A percentile compares a stretch with the other conserved stretches of the same genome.
Evolutionary conservation across 2,113 vertebrate species (phyloP).

Genomic region (Oryctolagus cuniculus): DNA sequence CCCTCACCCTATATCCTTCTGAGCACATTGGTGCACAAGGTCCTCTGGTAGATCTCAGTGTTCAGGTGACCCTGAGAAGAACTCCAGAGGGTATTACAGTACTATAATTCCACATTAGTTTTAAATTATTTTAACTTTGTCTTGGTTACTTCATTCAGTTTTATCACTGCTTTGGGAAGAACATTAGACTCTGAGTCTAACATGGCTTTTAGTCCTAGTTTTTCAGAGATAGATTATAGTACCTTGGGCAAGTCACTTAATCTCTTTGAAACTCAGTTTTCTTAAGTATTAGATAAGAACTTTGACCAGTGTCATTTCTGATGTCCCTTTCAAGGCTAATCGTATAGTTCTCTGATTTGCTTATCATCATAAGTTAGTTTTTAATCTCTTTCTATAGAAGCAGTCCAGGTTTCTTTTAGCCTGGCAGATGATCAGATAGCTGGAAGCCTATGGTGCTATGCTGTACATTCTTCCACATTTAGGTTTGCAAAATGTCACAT

Average conservation of each 20-base stretch:
- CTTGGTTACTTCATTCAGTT: neutral
- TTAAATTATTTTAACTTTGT: conserved; percentile 31
- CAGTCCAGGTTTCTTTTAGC: conserved; percentile 31
- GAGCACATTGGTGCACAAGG: neutral
- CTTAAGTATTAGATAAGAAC: conserved; percentile 60
- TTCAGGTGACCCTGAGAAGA: neutral
- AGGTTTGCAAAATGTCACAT: conserved; percentile 2
- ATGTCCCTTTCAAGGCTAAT: conserved; percentile 18
- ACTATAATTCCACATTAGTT: neutral
- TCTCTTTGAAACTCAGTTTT: conserved; percentile 51
- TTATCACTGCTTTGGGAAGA: neutral
- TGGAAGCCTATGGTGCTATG: conserved; percentile 53
- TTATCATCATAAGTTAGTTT: conserved; percentile 39
- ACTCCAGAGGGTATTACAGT: neutral
- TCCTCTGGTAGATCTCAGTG: neutral
- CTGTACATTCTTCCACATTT: conserved; percentile 45
- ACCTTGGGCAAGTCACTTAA: conserved; percentile 61
- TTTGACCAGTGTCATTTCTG: conserved; percentile 20
- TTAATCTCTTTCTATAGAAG: conserved; percentile 43
- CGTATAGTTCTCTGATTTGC: neutral
- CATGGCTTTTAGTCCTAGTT: neutral
- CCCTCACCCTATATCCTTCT: neutral
- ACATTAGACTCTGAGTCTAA: neutral
- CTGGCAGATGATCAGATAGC: conserved; percentile 48
- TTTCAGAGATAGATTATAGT: conserved; percentile 43